These are phyloP conservation scores for Cremastobaeus sp. DNA, from an alignment of 2,888 invertebrate species.

Conservation along the genomic window DNA sequence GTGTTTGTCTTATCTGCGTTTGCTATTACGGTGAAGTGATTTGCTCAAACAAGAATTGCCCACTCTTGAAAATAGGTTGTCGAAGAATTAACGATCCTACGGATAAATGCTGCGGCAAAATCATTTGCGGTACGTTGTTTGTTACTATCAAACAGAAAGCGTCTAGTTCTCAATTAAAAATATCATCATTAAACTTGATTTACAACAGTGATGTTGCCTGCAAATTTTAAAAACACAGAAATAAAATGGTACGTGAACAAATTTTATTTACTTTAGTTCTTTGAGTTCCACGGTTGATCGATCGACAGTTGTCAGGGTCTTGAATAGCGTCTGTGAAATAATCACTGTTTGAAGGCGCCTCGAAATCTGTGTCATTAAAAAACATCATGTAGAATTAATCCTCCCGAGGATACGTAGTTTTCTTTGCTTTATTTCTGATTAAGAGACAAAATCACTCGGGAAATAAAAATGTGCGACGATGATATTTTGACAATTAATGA, in stretches of 20 bases:
- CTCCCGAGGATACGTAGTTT: slow-evolving; percentile 18
- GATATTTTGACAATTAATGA: too few species aligned
- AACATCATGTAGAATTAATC: slow-evolving; percentile 20
- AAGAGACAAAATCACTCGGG: slow-evolving; percentile 6
- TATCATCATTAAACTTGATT: too few species aligned
- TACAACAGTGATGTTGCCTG: too few species aligned
- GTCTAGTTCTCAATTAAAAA: background rate
- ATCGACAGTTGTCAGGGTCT: slow-evolving; percentile 7
- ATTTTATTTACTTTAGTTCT: background rate
- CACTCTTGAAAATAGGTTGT: slow-evolving; percentile 79
- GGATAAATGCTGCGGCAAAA: slow-evolving; percentile 5
- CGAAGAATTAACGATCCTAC: slow-evolving; percentile 68
- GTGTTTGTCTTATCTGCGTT: slow-evolving; percentile 80
- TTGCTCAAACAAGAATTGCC: slow-evolving; percentile 81
- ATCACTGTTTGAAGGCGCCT: slow-evolving; percentile 18
- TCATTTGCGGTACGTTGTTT: slow-evolving; percentile 4
- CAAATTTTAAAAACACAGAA: too few species aligned
- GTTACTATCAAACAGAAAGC: too few species aligned
- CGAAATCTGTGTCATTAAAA: slow-evolving; percentile 21
- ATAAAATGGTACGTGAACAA: too few species aligned
- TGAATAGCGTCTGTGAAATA: slow-evolving; percentile 22
- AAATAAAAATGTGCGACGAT: slow-evolving; percentile 24
- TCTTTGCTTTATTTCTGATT: slow-evolving; percentile 23
- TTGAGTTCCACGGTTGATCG: slow-evolving; percentile 13
- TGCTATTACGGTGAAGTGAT: slow-evolving; percentile 82